Base-by-base conservation (phyloP, 1,140 invertebrate genomes). In the Heliconius himera region DNA sequence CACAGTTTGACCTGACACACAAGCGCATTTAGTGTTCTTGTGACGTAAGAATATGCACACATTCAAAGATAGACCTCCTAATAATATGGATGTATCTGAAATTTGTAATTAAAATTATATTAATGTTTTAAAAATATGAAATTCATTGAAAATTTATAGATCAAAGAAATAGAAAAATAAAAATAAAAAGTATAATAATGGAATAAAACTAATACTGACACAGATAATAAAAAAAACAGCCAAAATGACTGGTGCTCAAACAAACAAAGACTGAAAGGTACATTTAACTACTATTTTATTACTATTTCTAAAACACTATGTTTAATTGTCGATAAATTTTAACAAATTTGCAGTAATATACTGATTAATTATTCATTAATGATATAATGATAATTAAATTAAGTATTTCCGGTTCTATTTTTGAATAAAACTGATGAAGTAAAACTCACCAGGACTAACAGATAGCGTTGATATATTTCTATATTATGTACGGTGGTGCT, bases 1-100 rank as follows among this genome's bases (percentile, higher is more conserved):
- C 83, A 84, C 82, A 81, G 80, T 83, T 83, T 89, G 87, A 89
- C 87, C 88, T 82, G 83, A 75, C 80, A 56, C 76, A 87, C 83
- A 84, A 81, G 80, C 72, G 56, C 77, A 81, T n/a, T 66, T 66
- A 66, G 60, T 66, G 22, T 66, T 66, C 60, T 66, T 29, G n/a
- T 66, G 60, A 66, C 60, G 60, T 66, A 66, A 66, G 3, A 66
- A 11, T 29, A 66, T 22, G 5, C 60, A 29, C 22, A 66, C 60
- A 66, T n/a, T 66, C 1, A 29, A 1, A 66, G 4, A 29, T 29
- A 66, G 60, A 66, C 60, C 60, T 6, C 26, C 11, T 26, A 29
- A 8, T 29, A 5, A 66, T 66, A 66, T 5, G 60, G 22, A 29
- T 3, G 60, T 66, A 66, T 29, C 60, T 66, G 60, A 66, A 66